Conservation (phyloP, 2,797 vertebrate species). For the Melanotaenia trifasciata region DNA sequence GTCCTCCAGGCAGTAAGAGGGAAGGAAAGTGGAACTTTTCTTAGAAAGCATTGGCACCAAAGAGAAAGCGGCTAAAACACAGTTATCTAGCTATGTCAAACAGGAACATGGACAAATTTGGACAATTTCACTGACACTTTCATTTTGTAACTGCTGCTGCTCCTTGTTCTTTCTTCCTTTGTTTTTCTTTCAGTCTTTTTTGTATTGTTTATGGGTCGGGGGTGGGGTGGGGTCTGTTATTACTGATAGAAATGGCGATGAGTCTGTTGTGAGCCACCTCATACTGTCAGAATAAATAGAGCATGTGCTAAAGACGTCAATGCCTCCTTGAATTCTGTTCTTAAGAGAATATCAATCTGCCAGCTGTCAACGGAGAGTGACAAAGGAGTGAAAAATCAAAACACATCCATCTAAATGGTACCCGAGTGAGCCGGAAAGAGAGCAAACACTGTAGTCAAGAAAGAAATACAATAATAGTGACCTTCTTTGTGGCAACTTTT, state of each 20-base stretch:
- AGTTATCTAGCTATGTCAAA: background rate
- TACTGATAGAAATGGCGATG: slow-evolving; percentile 31
- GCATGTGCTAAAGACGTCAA: slow-evolving; percentile 40
- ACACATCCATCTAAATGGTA: slow-evolving; percentile 17
- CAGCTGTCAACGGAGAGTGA: slow-evolving; percentile 58
- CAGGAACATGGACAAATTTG: slow-evolving; percentile 2
- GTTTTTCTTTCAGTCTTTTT: background rate
- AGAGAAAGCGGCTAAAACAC: background rate
- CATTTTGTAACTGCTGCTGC: slow-evolving; percentile 1
- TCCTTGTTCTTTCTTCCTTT: background rate
- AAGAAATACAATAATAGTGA: background rate
- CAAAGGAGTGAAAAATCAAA: slow-evolving; percentile 50
- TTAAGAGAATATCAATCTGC: slow-evolving; percentile 61
- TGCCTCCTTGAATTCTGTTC: slow-evolving; percentile 36
- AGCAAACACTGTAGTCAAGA: background rate
- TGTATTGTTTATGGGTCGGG: background rate
- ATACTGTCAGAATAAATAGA: slow-evolving; percentile 54
- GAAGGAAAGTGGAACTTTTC: slow-evolving; percentile 59
- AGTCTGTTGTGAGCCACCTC: slow-evolving; percentile 22
- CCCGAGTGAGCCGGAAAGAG: background rate
- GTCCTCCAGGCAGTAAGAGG: slow-evolving; percentile 53
- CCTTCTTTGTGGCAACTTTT: slow-evolving; percentile 7
- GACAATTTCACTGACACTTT: slow-evolving; percentile 19
- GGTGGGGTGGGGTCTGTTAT: too few species aligned
- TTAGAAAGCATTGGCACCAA: slow-evolving; percentile 51